Evolutionary conservation across 1,140 invertebrate genomes (phyloP).

Genomic region (Camponotus floridanus): DNA sequence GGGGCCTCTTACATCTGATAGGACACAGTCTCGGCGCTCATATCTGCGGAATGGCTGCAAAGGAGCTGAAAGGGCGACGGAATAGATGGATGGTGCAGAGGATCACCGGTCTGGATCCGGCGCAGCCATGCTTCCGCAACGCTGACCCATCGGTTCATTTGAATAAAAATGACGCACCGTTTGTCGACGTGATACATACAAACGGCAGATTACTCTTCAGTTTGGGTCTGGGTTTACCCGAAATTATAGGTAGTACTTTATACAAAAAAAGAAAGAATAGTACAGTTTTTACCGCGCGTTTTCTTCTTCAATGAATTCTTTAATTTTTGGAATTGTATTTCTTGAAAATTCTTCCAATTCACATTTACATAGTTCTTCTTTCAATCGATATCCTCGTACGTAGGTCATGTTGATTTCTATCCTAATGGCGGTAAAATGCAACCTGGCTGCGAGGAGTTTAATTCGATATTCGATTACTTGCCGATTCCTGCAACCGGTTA

Average conservation of each 20-base stretch:
- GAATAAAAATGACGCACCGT: conserved; percentile 88
- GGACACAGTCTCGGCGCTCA: conserved; percentile 90
- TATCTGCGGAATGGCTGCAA: conserved; percentile 87
- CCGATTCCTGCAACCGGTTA: conserved; percentile 81
- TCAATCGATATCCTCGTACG: not conserved
- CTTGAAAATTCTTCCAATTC: not conserved
- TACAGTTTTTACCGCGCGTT: not conserved
- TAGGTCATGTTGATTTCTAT: conserved; percentile 90
- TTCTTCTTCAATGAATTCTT: not conserved
- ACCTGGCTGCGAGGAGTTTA: conserved; percentile 85
- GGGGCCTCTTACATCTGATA: conserved; percentile 86
- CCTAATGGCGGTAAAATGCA: conserved; percentile 89
- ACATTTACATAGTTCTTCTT: conserved; percentile 14
- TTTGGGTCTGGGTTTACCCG: conserved; percentile 87
- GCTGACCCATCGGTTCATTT: conserved; percentile 84
- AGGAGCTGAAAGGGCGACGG: conserved; percentile 83
- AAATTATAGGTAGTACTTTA: conserved; percentile 84
- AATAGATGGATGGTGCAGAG: conserved; percentile 78
- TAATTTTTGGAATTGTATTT: not conserved
- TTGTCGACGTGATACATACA: conserved; percentile 91
- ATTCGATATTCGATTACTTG: conserved; percentile 80
- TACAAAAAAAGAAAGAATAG: not conserved
- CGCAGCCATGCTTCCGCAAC: conserved; percentile 88
- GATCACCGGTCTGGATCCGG: conserved; percentile 88
- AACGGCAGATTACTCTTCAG: conserved; percentile 85